These are phyloP conservation scores for Micrastur ruficollis DNA, from an alignment of 2,797 vertebrate species.

Conservation along the genomic window DNA sequence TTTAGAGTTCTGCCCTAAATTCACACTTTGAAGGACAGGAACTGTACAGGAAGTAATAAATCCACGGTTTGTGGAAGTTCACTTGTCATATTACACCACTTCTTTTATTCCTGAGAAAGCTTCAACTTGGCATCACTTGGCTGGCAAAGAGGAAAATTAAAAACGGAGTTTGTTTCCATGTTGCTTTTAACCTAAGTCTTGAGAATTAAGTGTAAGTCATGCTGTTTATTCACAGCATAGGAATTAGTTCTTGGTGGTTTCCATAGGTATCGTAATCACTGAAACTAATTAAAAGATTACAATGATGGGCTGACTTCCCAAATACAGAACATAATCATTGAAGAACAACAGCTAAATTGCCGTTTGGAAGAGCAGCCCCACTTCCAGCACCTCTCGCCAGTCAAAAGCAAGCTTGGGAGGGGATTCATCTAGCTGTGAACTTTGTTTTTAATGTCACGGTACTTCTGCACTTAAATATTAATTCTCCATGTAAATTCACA, in stretches of 20 bases:
- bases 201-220: neutral
- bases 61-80: neutral
- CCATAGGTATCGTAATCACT: neutral
- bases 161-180: neutral
- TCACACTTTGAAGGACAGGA: neutral
- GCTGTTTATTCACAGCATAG: neutral
- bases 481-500: neutral
- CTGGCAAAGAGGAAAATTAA: neutral
- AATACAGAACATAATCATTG: neutral
- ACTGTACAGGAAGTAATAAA: neutral
- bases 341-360: neutral
- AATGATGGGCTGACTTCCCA: neutral
- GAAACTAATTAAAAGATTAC: neutral
- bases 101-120: neutral
- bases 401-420: neutral
- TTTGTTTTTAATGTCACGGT: neutral
- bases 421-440: neutral
- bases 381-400: neutral
- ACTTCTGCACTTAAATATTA: slow-evolving; percentile 12
- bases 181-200: neutral
- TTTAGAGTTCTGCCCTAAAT: neutral
- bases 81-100: neutral
- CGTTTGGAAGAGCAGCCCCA: neutral
- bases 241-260: neutral
- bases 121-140: neutral